phyloP scores from a whole-genome alignment of 2,797 vertebrate species.

The Enteromius fasciolatus region DNA sequence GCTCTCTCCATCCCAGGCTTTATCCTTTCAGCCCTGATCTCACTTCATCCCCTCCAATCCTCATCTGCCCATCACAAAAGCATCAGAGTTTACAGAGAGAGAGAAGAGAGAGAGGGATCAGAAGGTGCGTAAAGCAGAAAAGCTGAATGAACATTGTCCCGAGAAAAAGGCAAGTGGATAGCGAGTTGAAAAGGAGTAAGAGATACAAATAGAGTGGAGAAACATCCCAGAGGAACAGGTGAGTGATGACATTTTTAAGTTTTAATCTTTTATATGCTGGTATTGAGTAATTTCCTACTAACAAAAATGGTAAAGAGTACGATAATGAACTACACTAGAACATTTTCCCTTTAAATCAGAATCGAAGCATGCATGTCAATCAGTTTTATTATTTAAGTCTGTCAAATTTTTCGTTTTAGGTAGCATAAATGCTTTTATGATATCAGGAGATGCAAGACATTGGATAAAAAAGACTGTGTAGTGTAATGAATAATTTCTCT shows the following conservation, averaged over 20 bases:
- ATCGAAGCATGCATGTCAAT: not conserved
- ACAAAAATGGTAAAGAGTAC: not conserved
- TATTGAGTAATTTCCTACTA: not conserved
- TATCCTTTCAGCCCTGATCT: slow-evolving; percentile 84
- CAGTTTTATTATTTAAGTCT: not conserved
- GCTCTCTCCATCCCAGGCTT: slow-evolving; percentile 73
- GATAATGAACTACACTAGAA: not conserved
- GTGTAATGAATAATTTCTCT: not conserved
- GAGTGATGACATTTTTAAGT: slow-evolving; percentile 18
- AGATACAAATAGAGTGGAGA: slow-evolving; percentile 14
- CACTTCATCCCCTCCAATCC: slow-evolving; percentile 82
- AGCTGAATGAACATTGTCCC: slow-evolving; percentile 35
- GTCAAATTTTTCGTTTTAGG: not conserved
- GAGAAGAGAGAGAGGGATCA: slow-evolving; percentile 37
- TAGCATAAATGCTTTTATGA: not conserved
- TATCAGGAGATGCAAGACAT: not conserved
- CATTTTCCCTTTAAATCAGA: not conserved
- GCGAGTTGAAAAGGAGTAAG: slow-evolving; percentile 7
- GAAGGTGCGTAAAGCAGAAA: slow-evolving; percentile 56
- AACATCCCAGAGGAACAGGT: slow-evolving; percentile 34
- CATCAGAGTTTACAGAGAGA: slow-evolving; percentile 39
- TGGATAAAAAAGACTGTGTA: not conserved
- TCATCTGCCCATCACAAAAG: slow-evolving; percentile 79
- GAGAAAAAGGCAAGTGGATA: slow-evolving; percentile 31
- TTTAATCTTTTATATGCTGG: not conserved